Percentiles rank a stretch among this genome's conserved stretches.
These are phyloP conservation scores for Rotaria macrura DNA, from an alignment of 2,888 invertebrate species.

Conservation along the genomic window DNA sequence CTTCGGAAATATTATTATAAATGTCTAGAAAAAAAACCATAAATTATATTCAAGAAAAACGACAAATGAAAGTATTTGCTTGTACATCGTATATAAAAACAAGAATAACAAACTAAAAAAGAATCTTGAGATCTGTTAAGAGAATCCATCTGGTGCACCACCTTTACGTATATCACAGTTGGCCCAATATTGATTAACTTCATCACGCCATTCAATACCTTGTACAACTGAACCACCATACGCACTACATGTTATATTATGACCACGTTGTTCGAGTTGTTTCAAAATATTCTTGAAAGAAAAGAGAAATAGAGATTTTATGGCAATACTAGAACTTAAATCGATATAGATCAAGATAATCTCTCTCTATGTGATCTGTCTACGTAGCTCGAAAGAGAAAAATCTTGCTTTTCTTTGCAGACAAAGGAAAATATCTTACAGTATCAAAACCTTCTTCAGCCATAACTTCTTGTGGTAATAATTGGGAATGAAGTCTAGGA, in stretches of 20 bases:
- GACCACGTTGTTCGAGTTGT: conserved; percentile 14
- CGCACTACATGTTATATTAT: conserved; percentile 19
- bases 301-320: no score
- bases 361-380: no score
- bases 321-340: no score
- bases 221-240: conserved; percentile 30
- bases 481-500: conserved; percentile 28
- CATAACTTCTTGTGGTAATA: conserved; percentile 23
- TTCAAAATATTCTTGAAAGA: not conserved
- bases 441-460: conserved; percentile 10
- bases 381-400: no score
- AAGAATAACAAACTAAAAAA: not conserved
- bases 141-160: conserved; percentile 27
- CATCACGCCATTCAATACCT: conserved; percentile 23
- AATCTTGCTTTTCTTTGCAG: conserved; percentile 60
- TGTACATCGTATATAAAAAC: not conserved
- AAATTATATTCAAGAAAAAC: no score
- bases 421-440: not conserved
- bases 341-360: no score
- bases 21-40: not conserved
- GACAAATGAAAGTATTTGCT: not conserved
- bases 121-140: not conserved
- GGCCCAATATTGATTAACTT: conserved; percentile 1
- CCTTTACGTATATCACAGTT: conserved; percentile 32
- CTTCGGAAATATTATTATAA: not conserved